These are phyloP conservation scores for Drosophila hamatofila DNA, from an alignment of 2,888 invertebrate genomes.

Conservation along the genomic window DNA sequence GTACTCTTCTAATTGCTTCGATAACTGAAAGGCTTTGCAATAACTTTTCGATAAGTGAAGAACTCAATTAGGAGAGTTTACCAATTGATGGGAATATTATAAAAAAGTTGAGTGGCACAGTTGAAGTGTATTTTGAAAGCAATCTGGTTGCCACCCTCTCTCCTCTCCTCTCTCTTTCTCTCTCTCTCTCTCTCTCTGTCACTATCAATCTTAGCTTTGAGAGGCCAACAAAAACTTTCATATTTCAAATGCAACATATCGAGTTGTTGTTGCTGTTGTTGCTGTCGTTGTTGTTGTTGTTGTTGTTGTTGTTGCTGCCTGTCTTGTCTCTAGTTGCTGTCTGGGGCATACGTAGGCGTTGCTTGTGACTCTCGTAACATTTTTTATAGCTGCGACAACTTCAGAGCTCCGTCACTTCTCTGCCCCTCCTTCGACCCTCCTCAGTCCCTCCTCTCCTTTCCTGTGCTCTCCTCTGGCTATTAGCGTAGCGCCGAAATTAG, in stretches of 20 bases:
- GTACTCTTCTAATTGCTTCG: not conserved
- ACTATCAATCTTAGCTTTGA: conserved; percentile 30
- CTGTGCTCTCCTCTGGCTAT: conserved; percentile 13
- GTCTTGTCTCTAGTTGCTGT: conserved; percentile 46
- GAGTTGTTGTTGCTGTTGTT: conserved; percentile 23
- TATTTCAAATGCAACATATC: conserved; percentile 55
- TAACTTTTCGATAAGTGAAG: not conserved
- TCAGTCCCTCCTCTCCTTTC: not conserved
- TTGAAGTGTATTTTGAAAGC: conserved; percentile 12
- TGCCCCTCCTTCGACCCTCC: not conserved
- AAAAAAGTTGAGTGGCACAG: conserved; percentile 4
- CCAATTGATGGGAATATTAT: conserved; percentile 5
- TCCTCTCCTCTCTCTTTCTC: no score
- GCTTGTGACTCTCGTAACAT: conserved; percentile 51
- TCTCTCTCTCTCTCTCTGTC: not conserved
- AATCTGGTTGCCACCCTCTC: conserved; percentile 40
- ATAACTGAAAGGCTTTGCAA: not conserved
- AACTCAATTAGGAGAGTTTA: conserved; percentile 8
- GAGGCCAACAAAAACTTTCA: conserved; percentile 47
- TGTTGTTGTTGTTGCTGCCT: conserved; percentile 12
- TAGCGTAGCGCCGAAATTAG: conserved; percentile 57
- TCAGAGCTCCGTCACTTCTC: conserved; percentile 1
- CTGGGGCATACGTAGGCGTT: conserved; percentile 52
- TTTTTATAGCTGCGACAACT: conserved; percentile 44
- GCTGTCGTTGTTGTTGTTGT: conserved; percentile 14